phyloP scores from a whole-genome alignment of 2,888 invertebrate genomes.

The Megastigmus dorsalis region DNA sequence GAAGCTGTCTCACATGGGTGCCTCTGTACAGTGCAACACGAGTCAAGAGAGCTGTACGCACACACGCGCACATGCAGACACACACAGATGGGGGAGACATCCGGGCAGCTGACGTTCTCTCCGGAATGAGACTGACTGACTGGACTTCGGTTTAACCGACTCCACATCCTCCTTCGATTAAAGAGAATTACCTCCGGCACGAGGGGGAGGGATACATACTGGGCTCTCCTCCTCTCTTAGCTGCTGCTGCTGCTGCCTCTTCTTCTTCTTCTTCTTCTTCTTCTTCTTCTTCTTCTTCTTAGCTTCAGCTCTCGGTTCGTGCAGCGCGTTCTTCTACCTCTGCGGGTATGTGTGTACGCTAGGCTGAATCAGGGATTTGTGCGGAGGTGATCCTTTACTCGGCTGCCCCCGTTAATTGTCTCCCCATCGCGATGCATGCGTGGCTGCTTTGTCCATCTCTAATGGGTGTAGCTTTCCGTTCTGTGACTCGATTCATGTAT shows the following conservation, averaged over 20 bases:
- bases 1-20: conserved; percentile 75
- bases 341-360: background rate
- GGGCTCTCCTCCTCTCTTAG: too few relatives aligned
- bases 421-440: conserved; percentile 5
- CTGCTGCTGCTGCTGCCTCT: too few relatives aligned
- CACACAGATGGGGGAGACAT: conserved; percentile 74
- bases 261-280: conserved; percentile 13
- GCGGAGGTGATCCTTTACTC: conserved; percentile 28
- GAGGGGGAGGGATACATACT: background rate
- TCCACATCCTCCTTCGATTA: conserved; percentile 75
- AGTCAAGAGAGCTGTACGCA: conserved; percentile 53
- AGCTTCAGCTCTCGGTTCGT: background rate
- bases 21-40: conserved; percentile 71
- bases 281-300: background rate
- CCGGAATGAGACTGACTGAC: conserved; percentile 71
- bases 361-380: conserved; percentile 31
- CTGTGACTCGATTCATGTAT: too few relatives aligned
- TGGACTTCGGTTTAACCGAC: conserved; percentile 74
- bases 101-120: conserved; percentile 74
- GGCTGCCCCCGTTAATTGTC: conserved; percentile 49
- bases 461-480: background rate
- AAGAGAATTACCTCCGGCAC: conserved; percentile 72
- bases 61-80: conserved; percentile 50
- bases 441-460: background rate
- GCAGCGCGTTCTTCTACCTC: background rate